Conservation (phyloP, 2,797 vertebrate species). For the Microchirus variegatus region DNA sequence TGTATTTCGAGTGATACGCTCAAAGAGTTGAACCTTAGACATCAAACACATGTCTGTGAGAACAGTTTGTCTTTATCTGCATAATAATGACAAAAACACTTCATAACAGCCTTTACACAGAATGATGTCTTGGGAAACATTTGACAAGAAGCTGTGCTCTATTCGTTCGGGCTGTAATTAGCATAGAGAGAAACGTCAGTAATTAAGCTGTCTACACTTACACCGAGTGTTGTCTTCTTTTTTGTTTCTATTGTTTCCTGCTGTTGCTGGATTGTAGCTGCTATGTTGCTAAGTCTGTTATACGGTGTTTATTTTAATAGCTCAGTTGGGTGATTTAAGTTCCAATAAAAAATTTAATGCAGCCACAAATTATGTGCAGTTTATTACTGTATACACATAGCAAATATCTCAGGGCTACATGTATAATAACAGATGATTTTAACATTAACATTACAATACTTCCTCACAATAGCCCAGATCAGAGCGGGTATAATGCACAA, state of each 20-base stretch:
- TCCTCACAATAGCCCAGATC: too few species aligned
- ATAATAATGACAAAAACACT: neutral
- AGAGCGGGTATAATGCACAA: too few species aligned
- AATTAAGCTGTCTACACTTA: slow-evolving; percentile 51
- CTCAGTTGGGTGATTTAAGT: neutral
- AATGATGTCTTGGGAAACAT: slow-evolving; percentile 31
- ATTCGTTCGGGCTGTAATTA: slow-evolving; percentile 59
- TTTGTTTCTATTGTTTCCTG: slow-evolving; percentile 15
- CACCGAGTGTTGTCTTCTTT: slow-evolving; percentile 36
- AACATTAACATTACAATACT: too few species aligned
- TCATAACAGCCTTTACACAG: slow-evolving; percentile 7
- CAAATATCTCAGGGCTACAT: too few species aligned
- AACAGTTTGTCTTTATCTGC: neutral
- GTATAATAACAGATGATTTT: too few species aligned
- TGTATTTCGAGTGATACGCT: slow-evolving; percentile 26
- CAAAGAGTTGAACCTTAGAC: slow-evolving; percentile 17
- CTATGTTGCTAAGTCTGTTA: neutral
- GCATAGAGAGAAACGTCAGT: slow-evolving; percentile 36
- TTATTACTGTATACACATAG: too few species aligned
- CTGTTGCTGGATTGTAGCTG: slow-evolving; percentile 8
- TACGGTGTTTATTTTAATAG: slow-evolving; percentile 11
- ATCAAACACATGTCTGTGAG: slow-evolving; percentile 11
- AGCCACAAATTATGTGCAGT: too few species aligned
- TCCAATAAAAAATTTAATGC: neutral
- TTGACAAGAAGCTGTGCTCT: slow-evolving; percentile 41